phyloP scores from a whole-genome alignment of 2,797 vertebrate species.

The Macrochelys suwanniensis region DNA sequence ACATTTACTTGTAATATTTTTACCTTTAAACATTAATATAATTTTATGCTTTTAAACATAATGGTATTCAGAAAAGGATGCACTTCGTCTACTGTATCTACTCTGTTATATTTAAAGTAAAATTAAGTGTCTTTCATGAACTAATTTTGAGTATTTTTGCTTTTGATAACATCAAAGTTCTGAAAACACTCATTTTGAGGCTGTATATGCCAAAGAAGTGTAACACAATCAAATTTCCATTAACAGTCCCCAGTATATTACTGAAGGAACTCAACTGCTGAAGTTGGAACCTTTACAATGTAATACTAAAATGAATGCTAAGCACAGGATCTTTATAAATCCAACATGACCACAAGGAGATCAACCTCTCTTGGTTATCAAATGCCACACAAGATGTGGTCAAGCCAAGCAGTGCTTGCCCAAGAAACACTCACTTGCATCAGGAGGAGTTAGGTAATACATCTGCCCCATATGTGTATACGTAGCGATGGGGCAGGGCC shows the following conservation, averaged over 20 bases:
- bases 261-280: background rate
- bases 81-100: background rate
- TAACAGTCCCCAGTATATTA: background rate
- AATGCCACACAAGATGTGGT: background rate
- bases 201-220: background rate
- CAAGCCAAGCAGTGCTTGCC: background rate
- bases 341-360: background rate
- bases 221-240: background rate
- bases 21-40: background rate
- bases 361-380: background rate
- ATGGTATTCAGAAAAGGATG: background rate
- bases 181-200: background rate
- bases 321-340: background rate
- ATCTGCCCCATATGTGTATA: background rate
- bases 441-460: background rate
- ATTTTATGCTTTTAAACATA: background rate
- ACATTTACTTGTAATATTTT: background rate
- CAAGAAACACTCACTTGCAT: background rate
- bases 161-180: background rate
- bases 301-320: background rate
- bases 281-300: background rate
- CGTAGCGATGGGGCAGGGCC: too few species aligned
- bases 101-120: background rate
- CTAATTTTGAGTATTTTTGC: background rate
- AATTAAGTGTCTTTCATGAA: background rate